phyloP scores from a whole-genome alignment of 2,888 invertebrate genomes.

The Euplagia quadripunctaria region DNA sequence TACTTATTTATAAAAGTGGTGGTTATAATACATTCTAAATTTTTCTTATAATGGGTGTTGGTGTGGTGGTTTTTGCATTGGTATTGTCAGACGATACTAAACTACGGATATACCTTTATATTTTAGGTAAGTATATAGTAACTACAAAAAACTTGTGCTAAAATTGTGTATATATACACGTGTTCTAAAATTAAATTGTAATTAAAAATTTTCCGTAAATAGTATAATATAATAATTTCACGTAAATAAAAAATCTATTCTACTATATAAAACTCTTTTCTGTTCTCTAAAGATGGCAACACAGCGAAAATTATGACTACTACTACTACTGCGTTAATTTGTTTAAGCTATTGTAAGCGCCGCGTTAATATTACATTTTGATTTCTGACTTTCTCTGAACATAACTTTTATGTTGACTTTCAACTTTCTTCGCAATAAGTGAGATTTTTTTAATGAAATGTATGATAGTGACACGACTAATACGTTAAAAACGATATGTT shows the following conservation, averaged over 20 bases:
- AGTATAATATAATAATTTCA: too few relatives aligned
- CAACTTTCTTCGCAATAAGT: constrained; percentile 45
- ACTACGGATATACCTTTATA: too few relatives aligned
- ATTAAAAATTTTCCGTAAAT: background rate
- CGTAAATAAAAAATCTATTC: too few relatives aligned
- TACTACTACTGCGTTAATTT: background rate
- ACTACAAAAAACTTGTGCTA: too few relatives aligned
- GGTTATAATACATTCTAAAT: constrained; percentile 16
- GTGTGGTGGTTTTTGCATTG: too few relatives aligned
- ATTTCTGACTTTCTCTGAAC: constrained; percentile 36
- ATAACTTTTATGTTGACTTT: constrained; percentile 44
- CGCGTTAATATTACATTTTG: constrained; percentile 4
- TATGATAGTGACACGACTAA: background rate
- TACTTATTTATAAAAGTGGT: constrained; percentile 8
- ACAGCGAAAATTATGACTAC: background rate
- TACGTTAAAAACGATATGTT: background rate
- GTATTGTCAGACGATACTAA: too few relatives aligned
- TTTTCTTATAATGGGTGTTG: background rate
- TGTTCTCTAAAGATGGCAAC: background rate
- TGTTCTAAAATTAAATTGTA: background rate
- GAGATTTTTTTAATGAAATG: background rate
- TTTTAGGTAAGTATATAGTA: too few relatives aligned
- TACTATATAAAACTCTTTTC: too few relatives aligned
- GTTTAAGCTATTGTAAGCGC: background rate
- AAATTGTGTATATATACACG: background rate